These are phyloP conservation scores for Campaea margaritaria DNA, from an alignment of 2,888 invertebrate species.

Conservation along the genomic window DNA sequence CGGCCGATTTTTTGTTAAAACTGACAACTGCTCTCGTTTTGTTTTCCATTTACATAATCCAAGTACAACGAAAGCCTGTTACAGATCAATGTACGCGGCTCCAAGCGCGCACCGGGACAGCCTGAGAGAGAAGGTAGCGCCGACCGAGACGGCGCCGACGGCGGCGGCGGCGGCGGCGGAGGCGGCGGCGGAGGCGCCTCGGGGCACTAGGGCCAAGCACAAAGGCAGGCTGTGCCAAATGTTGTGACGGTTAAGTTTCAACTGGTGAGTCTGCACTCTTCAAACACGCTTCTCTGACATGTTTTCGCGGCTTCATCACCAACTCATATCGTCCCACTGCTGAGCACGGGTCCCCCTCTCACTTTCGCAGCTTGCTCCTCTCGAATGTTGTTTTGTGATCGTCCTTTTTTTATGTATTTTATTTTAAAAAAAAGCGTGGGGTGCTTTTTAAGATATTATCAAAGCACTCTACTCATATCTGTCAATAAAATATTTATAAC, in stretches of 20 bases:
- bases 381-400: no score
- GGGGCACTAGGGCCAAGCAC: constrained; percentile 63
- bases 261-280: constrained; percentile 64
- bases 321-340: no score
- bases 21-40: constrained; percentile 30
- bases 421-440: no score
- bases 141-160: constrained; percentile 52
- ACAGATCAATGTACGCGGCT: constrained; percentile 81
- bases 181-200: constrained; percentile 43
- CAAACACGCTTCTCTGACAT: no score
- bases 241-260: constrained; percentile 83
- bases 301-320: not conserved
- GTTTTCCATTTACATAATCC: constrained; percentile 52
- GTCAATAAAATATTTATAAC: no score
- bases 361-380: no score
- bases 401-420: no score
- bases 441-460: no score
- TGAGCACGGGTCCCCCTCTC: no score
- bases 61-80: constrained; percentile 74
- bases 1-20: no score
- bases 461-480: no score
- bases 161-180: constrained; percentile 42
- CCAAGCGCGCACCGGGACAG: constrained; percentile 66
- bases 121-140: constrained; percentile 54
- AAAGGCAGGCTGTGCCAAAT: constrained; percentile 77